These are phyloP conservation scores for Loxodonta africana DNA, from an alignment of 2,113 vertebrate genomes.

Conservation along the genomic window DNA sequence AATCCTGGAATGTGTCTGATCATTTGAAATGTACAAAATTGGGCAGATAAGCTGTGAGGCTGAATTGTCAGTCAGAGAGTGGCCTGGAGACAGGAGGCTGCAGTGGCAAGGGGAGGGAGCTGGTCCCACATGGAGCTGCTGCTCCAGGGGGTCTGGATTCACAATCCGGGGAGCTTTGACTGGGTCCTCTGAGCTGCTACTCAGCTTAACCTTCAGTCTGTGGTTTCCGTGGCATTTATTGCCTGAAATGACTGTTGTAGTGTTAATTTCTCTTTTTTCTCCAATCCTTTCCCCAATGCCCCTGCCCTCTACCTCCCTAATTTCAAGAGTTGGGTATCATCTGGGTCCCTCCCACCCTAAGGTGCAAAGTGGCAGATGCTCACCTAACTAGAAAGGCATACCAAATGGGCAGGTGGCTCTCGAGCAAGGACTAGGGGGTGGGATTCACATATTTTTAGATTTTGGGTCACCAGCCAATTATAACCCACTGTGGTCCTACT, in stretches of 20 bases:
- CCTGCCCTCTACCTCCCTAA: neutral
- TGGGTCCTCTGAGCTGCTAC: neutral
- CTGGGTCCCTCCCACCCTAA: neutral
- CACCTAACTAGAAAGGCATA: neutral
- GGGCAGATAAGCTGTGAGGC: slow-evolving; percentile 33
- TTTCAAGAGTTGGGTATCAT: neutral
- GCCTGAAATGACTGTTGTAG: neutral
- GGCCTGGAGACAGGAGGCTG: neutral
- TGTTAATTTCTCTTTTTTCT: neutral
- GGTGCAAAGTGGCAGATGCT: neutral
- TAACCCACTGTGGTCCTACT: neutral
- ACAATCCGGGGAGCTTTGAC: neutral
- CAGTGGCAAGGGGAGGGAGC: fast-evolving
- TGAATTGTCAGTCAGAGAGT: neutral
- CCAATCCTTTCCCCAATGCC: neutral
- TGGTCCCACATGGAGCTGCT: fast-evolving
- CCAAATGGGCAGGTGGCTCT: neutral
- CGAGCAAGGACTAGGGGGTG: neutral
- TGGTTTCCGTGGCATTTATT: neutral
- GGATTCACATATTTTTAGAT: neutral
- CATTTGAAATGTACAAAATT: slow-evolving; percentile 65
- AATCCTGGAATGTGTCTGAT: slow-evolving; percentile 78
- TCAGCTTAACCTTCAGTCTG: neutral
- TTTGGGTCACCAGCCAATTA: neutral
- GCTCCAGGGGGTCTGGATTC: neutral